Evolutionary conservation across 2,888 invertebrate genomes (phyloP), one percentile per base, ranked within the genome.

Genomic region (Lasioglossum oenotherae): DNA sequence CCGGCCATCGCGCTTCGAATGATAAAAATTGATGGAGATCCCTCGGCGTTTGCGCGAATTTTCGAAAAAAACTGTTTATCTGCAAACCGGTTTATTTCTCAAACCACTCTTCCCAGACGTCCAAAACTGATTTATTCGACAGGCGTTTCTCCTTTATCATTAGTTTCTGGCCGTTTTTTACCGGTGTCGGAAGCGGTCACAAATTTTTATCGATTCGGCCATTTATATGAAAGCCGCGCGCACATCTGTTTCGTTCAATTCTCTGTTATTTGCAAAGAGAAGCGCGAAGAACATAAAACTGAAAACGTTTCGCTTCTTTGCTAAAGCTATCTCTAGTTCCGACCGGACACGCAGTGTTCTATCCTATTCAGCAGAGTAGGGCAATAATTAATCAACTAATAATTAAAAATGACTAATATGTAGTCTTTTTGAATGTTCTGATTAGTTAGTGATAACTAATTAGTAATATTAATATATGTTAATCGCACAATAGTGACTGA

Each of bases 141-240:
- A 14, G 27, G 27, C 41, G 8, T 79, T 35, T 19, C 60, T 69
- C 74, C 46, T 79, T 74, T 69, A 57, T 82, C 73, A 53, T 74
- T 80, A 46, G 67, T 69, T 69, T 46, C 53, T 46, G 27, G 31
- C 69, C 31, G 35, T 41, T 81, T 78, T 78, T 67, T 31, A 19
- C 46, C 23, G 35, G 8, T n/a, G 64, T 27, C 27, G 31, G 46
- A 10, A 64, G 27, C 27, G 16, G 46, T 49, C 82, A 46, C 53
- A 74, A 80, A 82, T 82, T 82, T 60, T 71, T 57, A 75, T 73
- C 79, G 49, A 74, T 74, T 35, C 73, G 4, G 16, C 41, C 41
- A 67, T 78, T 73, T 73, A 31, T 64, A 41, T 16, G 44, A 27
- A 46, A 35, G 38, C 71, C 27, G 72, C 23, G 19, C 53, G 49